phyloP scores from a whole-genome alignment of 2,888 invertebrate genomes.

The Temnothorax unifasciatus region DNA sequence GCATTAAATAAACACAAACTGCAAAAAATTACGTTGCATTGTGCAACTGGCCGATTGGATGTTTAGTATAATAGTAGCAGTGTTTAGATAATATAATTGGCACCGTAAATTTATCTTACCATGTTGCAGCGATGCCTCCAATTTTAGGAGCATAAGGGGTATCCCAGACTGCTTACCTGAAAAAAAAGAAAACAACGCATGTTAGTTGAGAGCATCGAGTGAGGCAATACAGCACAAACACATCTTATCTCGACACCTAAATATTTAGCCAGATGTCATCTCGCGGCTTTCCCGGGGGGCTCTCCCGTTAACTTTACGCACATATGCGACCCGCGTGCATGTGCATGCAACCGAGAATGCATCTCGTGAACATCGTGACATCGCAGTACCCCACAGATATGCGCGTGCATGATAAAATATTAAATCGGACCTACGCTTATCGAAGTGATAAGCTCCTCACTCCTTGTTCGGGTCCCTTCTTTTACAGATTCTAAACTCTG shows the following conservation, averaged over 20 bases:
- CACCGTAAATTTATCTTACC: constrained; percentile 54
- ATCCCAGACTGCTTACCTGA: constrained; percentile 77
- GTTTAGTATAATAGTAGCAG: not conserved
- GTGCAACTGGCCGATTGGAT: not conserved
- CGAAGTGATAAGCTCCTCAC: not conserved
- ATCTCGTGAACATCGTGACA: not conserved
- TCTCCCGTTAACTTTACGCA: constrained; percentile 48
- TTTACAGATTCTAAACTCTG: not conserved
- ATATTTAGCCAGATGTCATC: constrained; percentile 81
- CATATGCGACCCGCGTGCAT: constrained; percentile 54
- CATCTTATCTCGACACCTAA: constrained; percentile 75
- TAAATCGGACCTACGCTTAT: constrained; percentile 20
- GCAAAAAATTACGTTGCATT: not conserved
- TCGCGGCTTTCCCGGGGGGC: constrained; percentile 55
- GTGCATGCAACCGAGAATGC: constrained; percentile 31
- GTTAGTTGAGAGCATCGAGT: constrained; percentile 60
- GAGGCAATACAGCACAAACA: constrained; percentile 65
- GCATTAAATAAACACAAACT: not conserved
- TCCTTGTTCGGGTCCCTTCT: not conserved
- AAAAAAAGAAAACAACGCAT: constrained; percentile 74
- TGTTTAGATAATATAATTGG: constrained; percentile 24
- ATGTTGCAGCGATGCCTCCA: constrained; percentile 40
- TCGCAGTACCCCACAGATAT: not conserved
- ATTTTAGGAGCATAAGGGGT: constrained; percentile 29
- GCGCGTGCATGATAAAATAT: constrained; percentile 73